Evolutionary conservation across 2,797 vertebrate genomes (phyloP), one percentile per base, ranked within the genome.

Genomic region (Sebastolobus altivelis): DNA sequence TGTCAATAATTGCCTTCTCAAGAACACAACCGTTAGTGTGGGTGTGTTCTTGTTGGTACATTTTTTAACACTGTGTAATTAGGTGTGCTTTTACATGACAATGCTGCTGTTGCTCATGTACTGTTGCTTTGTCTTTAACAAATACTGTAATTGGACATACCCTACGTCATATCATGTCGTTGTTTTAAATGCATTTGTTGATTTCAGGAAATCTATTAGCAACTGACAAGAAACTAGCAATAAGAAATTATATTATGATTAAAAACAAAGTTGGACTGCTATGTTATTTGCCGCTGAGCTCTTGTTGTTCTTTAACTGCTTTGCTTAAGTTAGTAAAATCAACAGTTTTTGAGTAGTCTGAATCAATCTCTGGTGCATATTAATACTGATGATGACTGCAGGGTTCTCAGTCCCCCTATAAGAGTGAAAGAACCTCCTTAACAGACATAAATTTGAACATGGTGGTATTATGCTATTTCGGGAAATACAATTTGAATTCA

Each of bases 61-160:
- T 71, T 35, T 62, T 62, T 40, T 5, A 60, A 27, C 5, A 59
- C 38, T 5, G 4, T 22, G n/a, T 66, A 59, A 60, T 79, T 72
- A 72, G 13, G 56, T 27, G 37, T 65, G 16, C 27, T 25, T 52
- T 27, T 52, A 16, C 5, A 20, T 8, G 20, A 56, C 25, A n/a
- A 46, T 58, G n/a, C 11, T 4, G 11, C 0, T 60, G 63, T 68
- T 62, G 27, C 27, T 20, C n/a, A 49, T 37, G 14, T n/a, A 29
- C 11, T 61, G 11, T 10, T 6, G 12, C 27, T 12, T 12, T 46
- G 9, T 61, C 13, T 49, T 22, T 33, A 11, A 49, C 59, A 27
- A 52, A 3, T n/a, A 52, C 49, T n/a, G 5, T 10, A 22, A 20
- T 8, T 63, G 22, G 11, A 63, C 35, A 38, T 61, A 35, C 10